Evolutionary conservation across 2,888 invertebrate genomes (phyloP).

Genomic region (Alsophila aescularia): DNA sequence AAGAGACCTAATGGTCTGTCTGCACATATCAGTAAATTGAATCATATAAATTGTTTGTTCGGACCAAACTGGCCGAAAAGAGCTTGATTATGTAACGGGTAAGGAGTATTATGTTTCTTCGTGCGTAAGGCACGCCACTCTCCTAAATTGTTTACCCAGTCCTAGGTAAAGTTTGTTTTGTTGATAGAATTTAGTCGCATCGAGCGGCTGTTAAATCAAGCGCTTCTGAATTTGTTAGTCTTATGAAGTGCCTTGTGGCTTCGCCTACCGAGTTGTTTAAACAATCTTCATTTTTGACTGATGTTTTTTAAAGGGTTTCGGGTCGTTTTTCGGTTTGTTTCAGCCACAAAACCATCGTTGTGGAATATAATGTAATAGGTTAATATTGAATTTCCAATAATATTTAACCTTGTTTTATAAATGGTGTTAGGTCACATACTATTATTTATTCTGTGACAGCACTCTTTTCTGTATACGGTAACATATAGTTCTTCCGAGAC

Average conservation of each 20-base stretch:
- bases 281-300: not conserved
- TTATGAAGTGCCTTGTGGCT: slow-evolving; percentile 17
- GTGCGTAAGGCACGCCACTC: slow-evolving; percentile 39
- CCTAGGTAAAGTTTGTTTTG: slow-evolving; percentile 47
- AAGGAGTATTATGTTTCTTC: slow-evolving; percentile 31
- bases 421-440: too few relatives aligned
- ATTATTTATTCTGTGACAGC: too few relatives aligned
- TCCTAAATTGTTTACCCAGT: slow-evolving; percentile 45
- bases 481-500: too few relatives aligned
- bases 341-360: not conserved
- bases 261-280: not conserved
- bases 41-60: slow-evolving; percentile 31
- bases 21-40: slow-evolving; percentile 23
- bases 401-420: too few relatives aligned
- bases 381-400: not conserved
- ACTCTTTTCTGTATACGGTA: too few relatives aligned
- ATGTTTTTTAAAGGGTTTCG: not conserved
- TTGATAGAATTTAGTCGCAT: slow-evolving; percentile 42
- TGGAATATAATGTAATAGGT: too few relatives aligned
- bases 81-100: slow-evolving; percentile 30
- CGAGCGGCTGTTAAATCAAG: slow-evolving; percentile 24
- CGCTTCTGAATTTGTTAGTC: slow-evolving; percentile 21
- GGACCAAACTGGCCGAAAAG: slow-evolving; percentile 25
- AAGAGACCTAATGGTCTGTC: too few relatives aligned
- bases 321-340: not conserved